Evolutionary conservation across 30 jellyfish, hydroid and myxozoan genomes (phyloP), one percentile per base, ranked within the genome.

Genomic region (Hydractinia echinata): DNA sequence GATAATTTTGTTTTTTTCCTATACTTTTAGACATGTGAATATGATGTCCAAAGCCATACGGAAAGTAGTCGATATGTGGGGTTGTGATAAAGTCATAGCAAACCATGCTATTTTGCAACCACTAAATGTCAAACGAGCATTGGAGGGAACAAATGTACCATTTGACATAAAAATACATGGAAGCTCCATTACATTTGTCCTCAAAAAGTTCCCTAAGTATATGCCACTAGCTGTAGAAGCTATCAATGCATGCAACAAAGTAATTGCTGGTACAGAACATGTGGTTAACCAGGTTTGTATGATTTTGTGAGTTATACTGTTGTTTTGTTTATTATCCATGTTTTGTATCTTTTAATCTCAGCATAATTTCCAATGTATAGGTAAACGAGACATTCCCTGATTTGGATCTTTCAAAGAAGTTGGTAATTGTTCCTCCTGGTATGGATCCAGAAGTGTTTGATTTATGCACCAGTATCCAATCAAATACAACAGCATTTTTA

Each of bases 351-450:
- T 30, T 30, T 6, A 64, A 64, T 64, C 69, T 64, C 74, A n/a
- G 18, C 4, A 64, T n/a, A 6, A 0, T 64, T 6, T 64, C 7
- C 39, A 51, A 64, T 64, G 18, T 76, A 30, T 30, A 76, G 84
- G 84, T 76, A n/a, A 20, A 48, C 9, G 51, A 20, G 20, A 76
- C 73, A 15, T 76, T 76, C 50, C 84, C 84, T 49, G 84, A 76
- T 7, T 49, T 76, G 55, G 84, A 76, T 76, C 48, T 76, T 19
- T 76, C 84, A 30, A 30, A 76, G 74, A 76, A 76, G 50, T 50
- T 76, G 82, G 84, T 76, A 20, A 76, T 76, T 16, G 84, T 76
- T 18, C 84, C 84, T 15, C 84, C 84, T 48, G 84, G 84, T 21
- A 76, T 76, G 84, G 84, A 76, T 54, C 84, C 84, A 15, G 84